Evolutionary conservation across 2,797 vertebrate genomes (phyloP), one percentile per base, ranked within the genome.

Genomic region (Acanthopagrus latus): DNA sequence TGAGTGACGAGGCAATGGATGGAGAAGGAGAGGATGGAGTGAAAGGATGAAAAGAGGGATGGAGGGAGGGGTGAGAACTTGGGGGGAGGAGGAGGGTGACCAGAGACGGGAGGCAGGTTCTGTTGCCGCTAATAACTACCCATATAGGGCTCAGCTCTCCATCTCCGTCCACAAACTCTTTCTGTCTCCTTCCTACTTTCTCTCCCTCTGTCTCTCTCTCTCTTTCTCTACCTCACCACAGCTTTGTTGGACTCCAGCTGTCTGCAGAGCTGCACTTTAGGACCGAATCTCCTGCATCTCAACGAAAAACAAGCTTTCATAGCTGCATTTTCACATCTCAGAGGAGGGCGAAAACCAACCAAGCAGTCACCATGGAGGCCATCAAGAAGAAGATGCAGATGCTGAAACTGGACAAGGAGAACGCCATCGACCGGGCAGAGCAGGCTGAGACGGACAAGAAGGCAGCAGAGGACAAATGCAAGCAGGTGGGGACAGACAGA

Each of bases 341-440:
- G 17, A 78, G 23, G 79, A 78, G 57, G 50, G 43, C 14, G 38
- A 50, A 55, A 70, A 33, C 64, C 25, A 50, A 65, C 48, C 44
- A 43, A 80, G 8, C 74, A 46, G 76, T 72, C 88, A 93, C 83
- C 91, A 99, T 99, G 98, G 97, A 98, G 90, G 97, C 98, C 88
- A 99, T 98, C 95, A 98, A 97, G 95, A 99, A 98, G 91, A 98
- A 98, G 95, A 98, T 99, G 97, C 97, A 99, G 94, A 97, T 98
- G 97, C 92, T 98, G 87, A 99, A 98, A 87, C 84, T 98, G 86
- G 97, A 99, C 95, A 98, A 97, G 92, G 97, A 98, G 95, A 98
- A 97, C 0, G 97, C 98, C 91, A 97, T 98, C 1, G 97, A 98
- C 92, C 93, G 97, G 25, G 97, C 98, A 0, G 97, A 98, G 91